phyloP scores from a whole-genome alignment of 2,888 invertebrate genomes.

The Macrosiphum euphorbiae region DNA sequence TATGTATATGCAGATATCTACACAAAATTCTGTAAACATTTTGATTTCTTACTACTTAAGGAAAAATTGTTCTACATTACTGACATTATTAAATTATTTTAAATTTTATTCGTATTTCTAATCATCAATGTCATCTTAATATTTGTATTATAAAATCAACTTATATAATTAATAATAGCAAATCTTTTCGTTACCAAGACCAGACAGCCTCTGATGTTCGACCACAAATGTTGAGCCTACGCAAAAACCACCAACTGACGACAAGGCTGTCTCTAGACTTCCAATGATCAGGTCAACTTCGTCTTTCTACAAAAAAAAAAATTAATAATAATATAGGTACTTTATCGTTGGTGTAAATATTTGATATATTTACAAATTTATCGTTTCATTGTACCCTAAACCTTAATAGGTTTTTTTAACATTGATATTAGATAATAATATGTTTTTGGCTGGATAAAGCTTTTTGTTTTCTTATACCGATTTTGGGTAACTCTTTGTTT shows the following conservation, averaged over 20 bases:
- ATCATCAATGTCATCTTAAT: background rate
- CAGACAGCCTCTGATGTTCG: slow-evolving; percentile 94
- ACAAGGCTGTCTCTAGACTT: slow-evolving; percentile 85
- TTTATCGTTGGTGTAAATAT: background rate
- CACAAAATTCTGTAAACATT: background rate
- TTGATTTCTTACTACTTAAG: background rate
- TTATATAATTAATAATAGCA: background rate
- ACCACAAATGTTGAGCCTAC: slow-evolving; percentile 92
- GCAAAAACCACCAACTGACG: slow-evolving; percentile 93
- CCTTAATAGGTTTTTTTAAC: too few species aligned
- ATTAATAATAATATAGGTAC: background rate
- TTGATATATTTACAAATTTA: too few species aligned
- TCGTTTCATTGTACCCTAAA: too few species aligned
- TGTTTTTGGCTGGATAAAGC: too few species aligned
- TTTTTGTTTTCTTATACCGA: too few species aligned
- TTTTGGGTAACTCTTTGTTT: too few species aligned
- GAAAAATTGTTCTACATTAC: background rate
- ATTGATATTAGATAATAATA: too few species aligned
- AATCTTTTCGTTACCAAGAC: slow-evolving; percentile 74
- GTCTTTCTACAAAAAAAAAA: slow-evolving; percentile 66
- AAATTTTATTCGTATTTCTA: background rate
- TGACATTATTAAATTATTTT: background rate
- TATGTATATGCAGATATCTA: background rate
- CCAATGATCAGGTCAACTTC: slow-evolving; percentile 69
- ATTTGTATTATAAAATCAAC: background rate